Conservation (phyloP, 2,797 vertebrate species). For the Zonotrichia albicollis region DNA sequence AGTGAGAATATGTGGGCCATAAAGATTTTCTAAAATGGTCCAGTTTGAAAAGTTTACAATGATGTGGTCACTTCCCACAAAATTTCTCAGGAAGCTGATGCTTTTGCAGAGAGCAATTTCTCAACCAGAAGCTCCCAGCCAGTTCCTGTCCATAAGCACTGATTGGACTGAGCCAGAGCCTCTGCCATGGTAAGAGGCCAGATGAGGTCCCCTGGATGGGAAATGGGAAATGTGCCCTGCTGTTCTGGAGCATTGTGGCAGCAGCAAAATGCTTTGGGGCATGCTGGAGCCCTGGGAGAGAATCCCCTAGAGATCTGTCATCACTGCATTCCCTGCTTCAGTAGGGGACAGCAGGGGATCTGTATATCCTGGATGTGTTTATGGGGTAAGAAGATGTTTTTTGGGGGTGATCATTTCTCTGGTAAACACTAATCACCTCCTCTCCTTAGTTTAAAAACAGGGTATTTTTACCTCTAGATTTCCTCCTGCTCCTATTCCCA, state of each 20-base stretch:
- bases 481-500: not conserved
- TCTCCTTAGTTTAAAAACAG: not conserved
- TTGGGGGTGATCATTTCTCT: not conserved
- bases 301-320: not conserved
- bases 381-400: not conserved
- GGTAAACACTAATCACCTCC: not conserved
- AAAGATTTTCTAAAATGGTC: not conserved
- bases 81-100: not conserved
- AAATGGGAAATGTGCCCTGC: not conserved
- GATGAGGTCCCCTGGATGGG: not conserved
- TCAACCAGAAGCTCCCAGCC: not conserved
- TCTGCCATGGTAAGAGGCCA: not conserved
- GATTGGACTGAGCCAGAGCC: not conserved
- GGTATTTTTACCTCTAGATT: not conserved
- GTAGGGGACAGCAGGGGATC: not conserved
- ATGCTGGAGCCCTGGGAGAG: not conserved
- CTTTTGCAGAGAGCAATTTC: not conserved
- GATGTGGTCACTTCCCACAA: not conserved
- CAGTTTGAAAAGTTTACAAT: not conserved
- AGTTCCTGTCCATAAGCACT: not conserved
- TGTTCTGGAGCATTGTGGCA: not conserved
- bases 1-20: not conserved
- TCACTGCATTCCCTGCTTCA: not conserved
- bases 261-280: not conserved
- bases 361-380: not conserved